Percentiles rank a stretch among this genome's conserved stretches.
These are phyloP conservation scores for Scomber colias DNA, from an alignment of 2,113 vertebrate genomes.

Conservation along the genomic window DNA sequence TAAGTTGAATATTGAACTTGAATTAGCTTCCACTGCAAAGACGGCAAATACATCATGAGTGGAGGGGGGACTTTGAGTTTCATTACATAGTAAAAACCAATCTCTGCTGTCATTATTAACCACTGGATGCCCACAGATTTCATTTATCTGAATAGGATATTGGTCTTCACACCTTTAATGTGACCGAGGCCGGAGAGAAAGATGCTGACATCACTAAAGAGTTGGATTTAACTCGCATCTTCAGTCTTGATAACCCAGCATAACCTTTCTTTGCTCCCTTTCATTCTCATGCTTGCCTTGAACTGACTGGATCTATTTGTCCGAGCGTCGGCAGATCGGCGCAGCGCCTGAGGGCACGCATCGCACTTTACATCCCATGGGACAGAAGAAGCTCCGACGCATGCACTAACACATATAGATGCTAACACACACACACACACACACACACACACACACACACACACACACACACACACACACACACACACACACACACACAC, in stretches of 20 bases:
- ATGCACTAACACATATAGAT: constrained; percentile 21
- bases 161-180: neutral
- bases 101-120: too few species aligned
- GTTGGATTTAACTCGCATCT: neutral
- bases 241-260: neutral
- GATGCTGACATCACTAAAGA: neutral
- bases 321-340: neutral
- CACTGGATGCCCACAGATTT: too few species aligned
- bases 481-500: neutral
- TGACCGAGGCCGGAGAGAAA: neutral
- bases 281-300: neutral
- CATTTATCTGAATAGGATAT: too few species aligned
- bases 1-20: too few species aligned
- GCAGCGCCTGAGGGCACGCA: constrained; percentile 24
- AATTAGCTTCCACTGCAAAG: too few species aligned
- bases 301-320: constrained; percentile 23
- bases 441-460: constrained; percentile 20
- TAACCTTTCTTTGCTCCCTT: neutral
- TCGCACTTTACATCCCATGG: constrained; percentile 4
- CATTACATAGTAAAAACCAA: too few species aligned
- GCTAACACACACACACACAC: neutral
- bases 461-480: neutral
- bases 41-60: too few species aligned
- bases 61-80: too few species aligned
- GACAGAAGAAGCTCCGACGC: neutral